A percentile compares a stretch with the other conserved stretches of the same genome.
Conservation (phyloP, 2,113 vertebrate genomes). For the Colaptes auratus region DNA sequence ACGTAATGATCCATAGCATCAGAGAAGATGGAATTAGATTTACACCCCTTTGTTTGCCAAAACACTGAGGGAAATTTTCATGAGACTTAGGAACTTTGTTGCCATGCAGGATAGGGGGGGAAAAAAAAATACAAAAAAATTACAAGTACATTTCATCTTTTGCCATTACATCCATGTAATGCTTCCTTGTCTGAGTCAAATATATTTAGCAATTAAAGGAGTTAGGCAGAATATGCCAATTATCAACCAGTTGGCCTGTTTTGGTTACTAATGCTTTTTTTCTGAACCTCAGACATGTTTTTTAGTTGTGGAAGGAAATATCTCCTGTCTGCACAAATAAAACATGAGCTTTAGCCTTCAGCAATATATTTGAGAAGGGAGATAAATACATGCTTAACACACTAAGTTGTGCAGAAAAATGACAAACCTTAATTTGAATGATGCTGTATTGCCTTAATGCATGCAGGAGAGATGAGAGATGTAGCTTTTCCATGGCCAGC, state of each 20-base stretch:
- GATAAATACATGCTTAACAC: constrained; percentile 3
- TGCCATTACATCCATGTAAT: background rate
- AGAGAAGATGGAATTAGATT: background rate
- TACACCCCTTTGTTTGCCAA: background rate
- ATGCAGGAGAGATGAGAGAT: background rate
- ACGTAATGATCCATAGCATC: background rate
- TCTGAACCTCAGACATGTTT: constrained; percentile 8
- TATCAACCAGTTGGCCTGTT: constrained; percentile 40
- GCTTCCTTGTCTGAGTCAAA: background rate
- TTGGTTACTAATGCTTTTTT: background rate
- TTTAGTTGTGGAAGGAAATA: background rate
- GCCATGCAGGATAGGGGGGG: background rate
- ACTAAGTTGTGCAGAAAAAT: constrained; percentile 13
- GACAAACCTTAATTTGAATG: background rate
- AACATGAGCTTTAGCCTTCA: constrained; percentile 39
- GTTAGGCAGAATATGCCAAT: background rate
- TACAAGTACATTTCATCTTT: background rate
- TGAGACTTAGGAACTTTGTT: background rate
- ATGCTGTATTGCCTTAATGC: background rate
- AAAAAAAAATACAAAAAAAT: background rate
- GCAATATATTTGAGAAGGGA: background rate
- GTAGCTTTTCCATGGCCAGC: background rate
- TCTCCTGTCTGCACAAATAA: constrained; percentile 33
- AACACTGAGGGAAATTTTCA: background rate
- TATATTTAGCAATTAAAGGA: constrained; percentile 46